These are phyloP conservation scores for Brachionichthys hirsutus DNA, from an alignment of 2,113 vertebrate species.

Conservation along the genomic window DNA sequence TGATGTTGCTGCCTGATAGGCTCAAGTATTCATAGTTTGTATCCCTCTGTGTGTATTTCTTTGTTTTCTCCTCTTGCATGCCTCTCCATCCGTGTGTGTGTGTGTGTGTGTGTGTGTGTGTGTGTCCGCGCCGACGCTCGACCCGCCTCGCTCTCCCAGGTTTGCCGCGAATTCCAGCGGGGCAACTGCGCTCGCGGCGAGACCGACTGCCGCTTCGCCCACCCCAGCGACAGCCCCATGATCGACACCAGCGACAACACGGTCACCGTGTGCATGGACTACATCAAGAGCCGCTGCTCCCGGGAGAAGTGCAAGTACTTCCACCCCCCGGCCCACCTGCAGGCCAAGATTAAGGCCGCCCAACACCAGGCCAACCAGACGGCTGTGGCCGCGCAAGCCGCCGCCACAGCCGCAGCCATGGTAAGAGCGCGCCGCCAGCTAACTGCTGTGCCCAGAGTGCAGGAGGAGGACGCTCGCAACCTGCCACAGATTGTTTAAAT, in stretches of 20 bases:
- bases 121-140: neutral
- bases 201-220: slow-evolving; percentile 98
- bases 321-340: slow-evolving; percentile 98
- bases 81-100: neutral
- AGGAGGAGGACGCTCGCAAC: too few species aligned
- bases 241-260: slow-evolving; percentile 99
- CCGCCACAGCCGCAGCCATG: slow-evolving; percentile 90
- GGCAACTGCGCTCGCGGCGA: slow-evolving; percentile 96
- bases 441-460: neutral
- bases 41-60: slow-evolving; percentile 17
- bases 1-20: neutral
- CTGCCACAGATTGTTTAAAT: neutral
- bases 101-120: neutral
- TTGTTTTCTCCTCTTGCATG: slow-evolving; percentile 3
- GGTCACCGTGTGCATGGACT: slow-evolving; percentile 99
- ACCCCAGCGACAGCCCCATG: slow-evolving; percentile 98
- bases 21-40: slow-evolving; percentile 7
- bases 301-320: slow-evolving; percentile 99
- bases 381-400: slow-evolving; percentile 92
- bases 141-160: slow-evolving; percentile 66
- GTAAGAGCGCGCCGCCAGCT: slow-evolving; percentile 77
- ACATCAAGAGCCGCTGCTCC: slow-evolving; percentile 99
- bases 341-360: slow-evolving; percentile 98
- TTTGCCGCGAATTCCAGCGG: slow-evolving; percentile 97
- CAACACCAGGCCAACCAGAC: slow-evolving; percentile 98